A percentile compares a stretch with the other conserved stretches of the same genome.
phyloP scores from a whole-genome alignment of 2,113 vertebrate species.

The Rhineura floridana region DNA sequence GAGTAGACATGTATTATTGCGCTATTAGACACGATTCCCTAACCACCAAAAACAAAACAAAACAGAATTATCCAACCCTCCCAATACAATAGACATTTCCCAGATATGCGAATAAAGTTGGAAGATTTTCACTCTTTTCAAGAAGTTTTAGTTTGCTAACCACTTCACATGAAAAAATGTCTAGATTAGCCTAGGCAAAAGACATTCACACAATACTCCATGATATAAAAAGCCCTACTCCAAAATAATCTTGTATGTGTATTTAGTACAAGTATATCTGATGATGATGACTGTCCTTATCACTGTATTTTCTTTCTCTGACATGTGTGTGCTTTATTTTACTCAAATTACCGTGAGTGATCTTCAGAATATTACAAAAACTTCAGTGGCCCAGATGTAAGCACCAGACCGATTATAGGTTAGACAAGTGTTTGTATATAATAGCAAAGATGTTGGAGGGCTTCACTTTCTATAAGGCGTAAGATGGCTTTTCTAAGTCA shows the following conservation, averaged over 20 bases:
- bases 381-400: constrained; percentile 40
- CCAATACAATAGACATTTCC: background rate
- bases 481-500: constrained; percentile 67
- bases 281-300: constrained; percentile 25
- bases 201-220: constrained; percentile 41
- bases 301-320: constrained; percentile 28
- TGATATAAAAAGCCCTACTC: background rate
- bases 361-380: background rate
- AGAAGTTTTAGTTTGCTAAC: constrained; percentile 30
- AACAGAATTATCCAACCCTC: background rate
- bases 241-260: background rate
- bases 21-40: background rate
- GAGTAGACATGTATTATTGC: background rate
- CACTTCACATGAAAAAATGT: constrained; percentile 33
- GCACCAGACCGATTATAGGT: constrained; percentile 48
- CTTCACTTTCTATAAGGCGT: constrained; percentile 65
- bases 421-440: constrained; percentile 40
- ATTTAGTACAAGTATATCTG: constrained; percentile 15
- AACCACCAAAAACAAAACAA: background rate
- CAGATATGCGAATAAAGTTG: constrained; percentile 33
- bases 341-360: constrained; percentile 30
- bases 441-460: constrained; percentile 40
- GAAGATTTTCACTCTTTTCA: constrained; percentile 21
- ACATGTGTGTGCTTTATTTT: constrained; percentile 31
- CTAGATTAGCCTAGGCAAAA: constrained; percentile 32